phyloP scores from a whole-genome alignment of 2,113 vertebrate genomes.

The Crotophaga sulcirostris region DNA sequence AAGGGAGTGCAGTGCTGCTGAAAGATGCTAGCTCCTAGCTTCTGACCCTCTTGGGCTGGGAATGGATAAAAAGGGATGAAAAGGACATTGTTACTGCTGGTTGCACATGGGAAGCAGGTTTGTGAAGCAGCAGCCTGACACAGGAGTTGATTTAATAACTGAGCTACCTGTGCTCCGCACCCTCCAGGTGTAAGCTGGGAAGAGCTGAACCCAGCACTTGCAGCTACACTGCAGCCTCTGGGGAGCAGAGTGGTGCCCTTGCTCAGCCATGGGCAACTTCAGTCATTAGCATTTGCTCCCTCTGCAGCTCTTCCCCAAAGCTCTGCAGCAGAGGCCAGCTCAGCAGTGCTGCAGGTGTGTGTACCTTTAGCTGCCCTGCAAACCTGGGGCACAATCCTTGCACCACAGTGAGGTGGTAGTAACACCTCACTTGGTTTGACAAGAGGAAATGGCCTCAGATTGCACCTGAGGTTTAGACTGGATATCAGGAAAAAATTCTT shows the following conservation, averaged over 20 bases:
- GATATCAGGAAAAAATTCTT: no score
- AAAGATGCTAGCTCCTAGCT: neutral
- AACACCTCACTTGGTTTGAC: neutral
- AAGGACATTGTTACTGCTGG: neutral
- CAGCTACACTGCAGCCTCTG: neutral
- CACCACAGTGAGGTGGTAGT: neutral
- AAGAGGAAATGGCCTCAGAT: no score
- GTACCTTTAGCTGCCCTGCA: rapidly evolving
- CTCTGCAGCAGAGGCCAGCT: no score
- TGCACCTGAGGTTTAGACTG: no score
- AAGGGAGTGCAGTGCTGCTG: neutral
- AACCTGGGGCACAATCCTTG: no score
- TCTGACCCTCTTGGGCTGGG: neutral
- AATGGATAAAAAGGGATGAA: neutral
- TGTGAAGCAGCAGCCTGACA: neutral
- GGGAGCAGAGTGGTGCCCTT: neutral
- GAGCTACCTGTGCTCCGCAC: neutral
- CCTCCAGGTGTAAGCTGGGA: neutral
- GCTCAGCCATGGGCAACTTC: no score
- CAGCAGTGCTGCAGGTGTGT: neutral
- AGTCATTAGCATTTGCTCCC: no score
- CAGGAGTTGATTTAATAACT: neutral
- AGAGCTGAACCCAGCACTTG: neutral
- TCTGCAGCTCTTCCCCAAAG: no score
- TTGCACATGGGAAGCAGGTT: rapidly evolving